A percentile compares a stretch with the other conserved stretches of the same genome.
phyloP scores from a whole-genome alignment of 2,797 vertebrate genomes.

The Arremon brunneinucha region DNA sequence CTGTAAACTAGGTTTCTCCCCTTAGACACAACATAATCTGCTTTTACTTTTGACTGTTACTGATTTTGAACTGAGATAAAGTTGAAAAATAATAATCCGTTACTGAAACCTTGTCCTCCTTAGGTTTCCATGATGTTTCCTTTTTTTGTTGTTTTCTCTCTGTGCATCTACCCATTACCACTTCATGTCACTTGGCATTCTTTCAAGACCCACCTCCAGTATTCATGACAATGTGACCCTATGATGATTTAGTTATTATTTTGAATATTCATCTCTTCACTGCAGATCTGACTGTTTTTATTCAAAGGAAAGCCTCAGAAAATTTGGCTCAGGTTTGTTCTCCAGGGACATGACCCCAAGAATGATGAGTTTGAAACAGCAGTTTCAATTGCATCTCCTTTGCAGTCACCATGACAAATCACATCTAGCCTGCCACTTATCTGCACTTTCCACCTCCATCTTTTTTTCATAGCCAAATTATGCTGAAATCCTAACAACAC shows the following conservation, averaged over 20 bases:
- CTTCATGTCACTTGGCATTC: not conserved
- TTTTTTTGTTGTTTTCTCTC: not conserved
- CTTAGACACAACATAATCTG: not conserved
- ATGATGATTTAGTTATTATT: not conserved
- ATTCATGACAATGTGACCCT: not conserved
- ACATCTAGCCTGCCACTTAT: not conserved
- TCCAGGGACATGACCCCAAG: not conserved
- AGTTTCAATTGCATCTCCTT: not conserved
- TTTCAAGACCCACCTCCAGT: not conserved
- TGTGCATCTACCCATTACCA: not conserved
- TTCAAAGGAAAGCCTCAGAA: not conserved
- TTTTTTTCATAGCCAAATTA: constrained; percentile 23
- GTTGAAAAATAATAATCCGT: not conserved
- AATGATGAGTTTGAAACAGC: constrained; percentile 4
- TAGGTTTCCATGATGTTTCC: not conserved
- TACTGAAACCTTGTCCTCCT: not conserved
- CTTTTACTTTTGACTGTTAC: not conserved
- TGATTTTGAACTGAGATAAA: not conserved
- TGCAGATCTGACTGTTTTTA: not conserved
- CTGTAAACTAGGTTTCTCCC: not conserved
- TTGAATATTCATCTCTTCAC: not conserved
- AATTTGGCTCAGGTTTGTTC: not conserved
- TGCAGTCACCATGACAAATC: constrained; percentile 5
- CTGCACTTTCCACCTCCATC: constrained; percentile 6
- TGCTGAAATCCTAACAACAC: not conserved